Evolutionary conservation across 2,888 invertebrate species (phyloP).

Genomic region (Metopia argyrocephala): DNA sequence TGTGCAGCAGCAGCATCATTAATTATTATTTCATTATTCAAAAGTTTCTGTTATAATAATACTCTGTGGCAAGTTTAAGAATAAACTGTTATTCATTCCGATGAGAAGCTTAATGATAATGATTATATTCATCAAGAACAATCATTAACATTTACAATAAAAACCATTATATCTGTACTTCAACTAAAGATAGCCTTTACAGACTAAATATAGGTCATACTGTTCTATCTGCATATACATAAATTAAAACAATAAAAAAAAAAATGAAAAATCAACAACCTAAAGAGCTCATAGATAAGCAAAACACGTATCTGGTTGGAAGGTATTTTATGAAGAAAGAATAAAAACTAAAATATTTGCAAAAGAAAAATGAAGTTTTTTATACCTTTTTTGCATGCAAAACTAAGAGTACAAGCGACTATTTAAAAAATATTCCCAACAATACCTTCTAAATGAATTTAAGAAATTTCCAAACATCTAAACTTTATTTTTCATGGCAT

Average conservation of each 20-base stretch:
- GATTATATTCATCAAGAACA: slow-evolving; percentile 44
- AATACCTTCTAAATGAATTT: slow-evolving; percentile 20
- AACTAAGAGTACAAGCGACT: slow-evolving; percentile 38
- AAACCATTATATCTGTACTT: slow-evolving; percentile 53
- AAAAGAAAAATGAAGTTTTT: not conserved
- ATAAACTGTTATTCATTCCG: not conserved
- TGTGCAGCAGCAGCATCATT: too few relatives aligned
- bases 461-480: not conserved
- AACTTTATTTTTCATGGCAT: too few relatives aligned
- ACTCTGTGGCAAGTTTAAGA: not conserved
- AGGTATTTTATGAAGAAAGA: slow-evolving; percentile 16
- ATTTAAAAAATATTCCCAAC: slow-evolving; percentile 7
- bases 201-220: slow-evolving; percentile 55
- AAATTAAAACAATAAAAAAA: not conserved
- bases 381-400: slow-evolving; percentile 45
- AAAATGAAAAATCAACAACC: not conserved
- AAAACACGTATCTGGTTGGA: slow-evolving; percentile 28
- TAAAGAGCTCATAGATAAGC: not conserved
- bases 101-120: slow-evolving; percentile 19
- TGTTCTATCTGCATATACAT: too few relatives aligned
- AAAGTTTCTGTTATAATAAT: slow-evolving; percentile 46
- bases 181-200: slow-evolving; percentile 9
- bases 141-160: slow-evolving; percentile 51
- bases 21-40: slow-evolving; percentile 28
- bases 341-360: not conserved